Conservation (phyloP, 2,113 vertebrate species). For the Eupsittula cactorum region DNA sequence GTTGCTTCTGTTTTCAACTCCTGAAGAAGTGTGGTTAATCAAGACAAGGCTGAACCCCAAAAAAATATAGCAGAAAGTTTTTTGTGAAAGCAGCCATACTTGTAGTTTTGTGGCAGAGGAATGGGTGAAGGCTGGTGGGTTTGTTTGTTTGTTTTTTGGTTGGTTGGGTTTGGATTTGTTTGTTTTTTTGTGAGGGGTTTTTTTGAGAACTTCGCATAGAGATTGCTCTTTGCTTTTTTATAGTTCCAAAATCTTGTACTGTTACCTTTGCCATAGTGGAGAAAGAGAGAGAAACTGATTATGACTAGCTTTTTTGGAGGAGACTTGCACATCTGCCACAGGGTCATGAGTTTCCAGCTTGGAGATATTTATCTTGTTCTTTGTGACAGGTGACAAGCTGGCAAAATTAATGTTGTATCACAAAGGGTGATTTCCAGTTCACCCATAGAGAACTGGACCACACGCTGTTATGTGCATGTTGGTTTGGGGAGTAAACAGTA, state of each 20-base stretch:
- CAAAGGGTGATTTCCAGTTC: neutral
- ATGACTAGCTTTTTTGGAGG: neutral
- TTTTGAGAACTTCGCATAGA: neutral
- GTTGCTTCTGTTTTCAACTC: neutral
- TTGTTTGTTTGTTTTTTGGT: neutral
- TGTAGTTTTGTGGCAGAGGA: neutral
- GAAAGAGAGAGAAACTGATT: neutral
- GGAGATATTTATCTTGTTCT: neutral
- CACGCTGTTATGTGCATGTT: accelerated
- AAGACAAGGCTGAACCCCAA: neutral
- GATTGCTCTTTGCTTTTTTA: neutral
- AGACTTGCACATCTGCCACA: neutral
- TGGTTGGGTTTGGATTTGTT: neutral
- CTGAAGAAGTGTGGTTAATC: neutral
- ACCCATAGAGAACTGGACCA: accelerated
- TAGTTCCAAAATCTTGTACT: neutral
- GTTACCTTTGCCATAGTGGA: neutral
- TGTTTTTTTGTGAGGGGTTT: neutral
- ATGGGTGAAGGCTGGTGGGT: neutral
- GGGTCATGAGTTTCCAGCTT: neutral
- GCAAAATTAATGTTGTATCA: neutral
- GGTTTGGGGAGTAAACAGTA: neutral
- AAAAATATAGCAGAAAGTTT: neutral
- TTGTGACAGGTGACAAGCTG: neutral
- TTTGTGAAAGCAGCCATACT: neutral